phyloP scores from a whole-genome alignment of 2,888 invertebrate species.

The Noctua fimbriata region DNA sequence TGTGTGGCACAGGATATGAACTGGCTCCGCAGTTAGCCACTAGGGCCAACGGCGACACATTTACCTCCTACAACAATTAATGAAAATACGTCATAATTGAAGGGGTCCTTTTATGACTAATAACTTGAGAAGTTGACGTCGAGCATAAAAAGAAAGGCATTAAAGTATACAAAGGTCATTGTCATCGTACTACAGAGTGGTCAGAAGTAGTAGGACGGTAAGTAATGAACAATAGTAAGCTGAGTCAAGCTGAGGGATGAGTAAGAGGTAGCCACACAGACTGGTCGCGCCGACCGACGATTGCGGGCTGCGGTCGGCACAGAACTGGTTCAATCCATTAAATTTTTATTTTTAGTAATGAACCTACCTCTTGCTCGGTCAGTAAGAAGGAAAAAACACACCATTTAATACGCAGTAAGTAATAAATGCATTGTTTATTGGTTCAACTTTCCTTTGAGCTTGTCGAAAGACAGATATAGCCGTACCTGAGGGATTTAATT shows the following conservation, averaged over 20 bases:
- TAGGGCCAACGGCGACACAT: conserved; percentile 16
- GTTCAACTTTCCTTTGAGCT: conserved; percentile 59
- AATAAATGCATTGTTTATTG: conserved; percentile 66
- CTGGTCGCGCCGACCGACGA: conserved; percentile 49
- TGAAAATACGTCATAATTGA: conserved; percentile 33
- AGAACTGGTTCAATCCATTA: conserved; percentile 78
- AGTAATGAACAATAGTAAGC: conserved; percentile 62
- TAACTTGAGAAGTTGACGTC: conserved; percentile 26
- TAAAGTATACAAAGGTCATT: conserved; percentile 45
- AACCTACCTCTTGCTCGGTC: conserved; percentile 60
- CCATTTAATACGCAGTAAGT: conserved; percentile 50
- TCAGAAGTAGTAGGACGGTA: conserved; percentile 26
- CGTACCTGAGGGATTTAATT: conserved; percentile 57
- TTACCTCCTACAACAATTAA: conserved; percentile 37
- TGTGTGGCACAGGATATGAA: conserved; percentile 28
- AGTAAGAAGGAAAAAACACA: conserved; percentile 57
- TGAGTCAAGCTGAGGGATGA: conserved; percentile 61
- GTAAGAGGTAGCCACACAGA: conserved; percentile 64
- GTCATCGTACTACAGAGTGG: conserved; percentile 40
- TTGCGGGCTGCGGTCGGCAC: conserved; percentile 68
- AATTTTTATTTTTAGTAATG: conserved; percentile 79
- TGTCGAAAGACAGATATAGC: conserved; percentile 53
- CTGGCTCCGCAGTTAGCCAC: conserved; percentile 2
- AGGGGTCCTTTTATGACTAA: conserved; percentile 33
- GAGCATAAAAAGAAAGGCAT: conserved; percentile 35